phyloP scores from a whole-genome alignment of 2,888 invertebrate genomes.

The Tetragonula carbonaria region DNA sequence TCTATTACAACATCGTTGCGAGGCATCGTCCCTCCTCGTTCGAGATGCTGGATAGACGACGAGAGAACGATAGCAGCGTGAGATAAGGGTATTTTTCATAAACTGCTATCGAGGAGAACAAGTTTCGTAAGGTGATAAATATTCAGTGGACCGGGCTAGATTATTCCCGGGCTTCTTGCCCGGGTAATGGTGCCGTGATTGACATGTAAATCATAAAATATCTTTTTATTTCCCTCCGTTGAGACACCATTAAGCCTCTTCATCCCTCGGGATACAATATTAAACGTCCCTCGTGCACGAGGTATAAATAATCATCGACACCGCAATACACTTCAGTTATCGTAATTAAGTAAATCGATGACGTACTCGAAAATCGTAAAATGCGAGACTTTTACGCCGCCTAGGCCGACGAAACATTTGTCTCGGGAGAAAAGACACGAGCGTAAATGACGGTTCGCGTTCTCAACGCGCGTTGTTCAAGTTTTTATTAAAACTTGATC shows the following conservation, averaged over 20 bases:
- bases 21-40: too few species aligned
- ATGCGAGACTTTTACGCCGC: slow-evolving; percentile 52
- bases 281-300: slow-evolving; percentile 60
- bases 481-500: not conserved
- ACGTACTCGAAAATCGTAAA: slow-evolving; percentile 65
- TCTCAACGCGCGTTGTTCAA: not conserved
- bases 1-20: not conserved
- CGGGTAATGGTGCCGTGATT: slow-evolving; percentile 63
- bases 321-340: slow-evolving; percentile 39
- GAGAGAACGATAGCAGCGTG: not conserved
- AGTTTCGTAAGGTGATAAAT: slow-evolving; percentile 60
- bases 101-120: slow-evolving; percentile 28
- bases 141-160: slow-evolving; percentile 53
- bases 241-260: slow-evolving; percentile 60
- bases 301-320: slow-evolving; percentile 69
- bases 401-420: slow-evolving; percentile 15
- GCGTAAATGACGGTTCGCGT: too few species aligned
- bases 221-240: slow-evolving; percentile 55
- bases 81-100: slow-evolving; percentile 21
- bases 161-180: slow-evolving; percentile 47
- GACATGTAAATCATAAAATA: slow-evolving; percentile 69
- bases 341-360: slow-evolving; percentile 63
- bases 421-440: not conserved
- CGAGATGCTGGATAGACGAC: not conserved
- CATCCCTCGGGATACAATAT: slow-evolving; percentile 39